These are phyloP conservation scores for Euproctis similis DNA, from an alignment of 2,888 invertebrate genomes.

Conservation along the genomic window DNA sequence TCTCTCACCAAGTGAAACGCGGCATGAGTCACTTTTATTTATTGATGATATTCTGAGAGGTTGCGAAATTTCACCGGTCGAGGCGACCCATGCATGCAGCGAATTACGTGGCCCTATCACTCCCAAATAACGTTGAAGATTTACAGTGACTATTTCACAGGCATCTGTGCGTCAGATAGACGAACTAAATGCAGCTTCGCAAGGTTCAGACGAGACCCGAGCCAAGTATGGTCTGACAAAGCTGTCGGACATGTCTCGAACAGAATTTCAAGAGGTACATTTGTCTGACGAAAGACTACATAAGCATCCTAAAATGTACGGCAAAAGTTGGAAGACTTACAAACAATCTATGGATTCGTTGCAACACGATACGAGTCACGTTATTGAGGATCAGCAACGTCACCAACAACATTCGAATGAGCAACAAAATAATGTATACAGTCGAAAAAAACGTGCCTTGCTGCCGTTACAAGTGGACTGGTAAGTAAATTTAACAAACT, in stretches of 20 bases:
- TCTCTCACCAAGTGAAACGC: too few species aligned
- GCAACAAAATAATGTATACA: slow-evolving; percentile 31
- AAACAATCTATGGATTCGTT: slow-evolving; percentile 1
- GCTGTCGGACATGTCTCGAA: slow-evolving; percentile 78
- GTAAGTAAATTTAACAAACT: too few species aligned
- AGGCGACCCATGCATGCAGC: too few species aligned
- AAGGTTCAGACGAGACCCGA: slow-evolving; percentile 46
- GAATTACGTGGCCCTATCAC: too few species aligned
- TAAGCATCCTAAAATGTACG: slow-evolving; percentile 34
- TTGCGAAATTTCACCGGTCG: too few species aligned
- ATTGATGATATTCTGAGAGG: too few species aligned
- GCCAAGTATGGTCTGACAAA: slow-evolving; percentile 77
- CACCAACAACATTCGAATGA: slow-evolving; percentile 11
- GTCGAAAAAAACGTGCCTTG: slow-evolving; percentile 42
- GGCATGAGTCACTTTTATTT: too few species aligned
- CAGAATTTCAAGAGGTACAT: slow-evolving; percentile 73
- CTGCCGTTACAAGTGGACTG: slow-evolving; percentile 74
- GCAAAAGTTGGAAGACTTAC: slow-evolving; percentile 33
- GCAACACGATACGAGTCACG: slow-evolving; percentile 4
- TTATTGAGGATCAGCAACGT: slow-evolving; percentile 10
- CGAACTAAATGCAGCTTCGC: slow-evolving; percentile 53
- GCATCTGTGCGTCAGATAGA: slow-evolving; percentile 66
- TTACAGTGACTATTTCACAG: slow-evolving; percentile 37
- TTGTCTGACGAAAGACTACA: slow-evolving; percentile 51
- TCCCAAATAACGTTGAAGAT: too few species aligned